Evolutionary conservation across 2,113 vertebrate genomes (phyloP).

Genomic region (Cyanistes caeruleus): DNA sequence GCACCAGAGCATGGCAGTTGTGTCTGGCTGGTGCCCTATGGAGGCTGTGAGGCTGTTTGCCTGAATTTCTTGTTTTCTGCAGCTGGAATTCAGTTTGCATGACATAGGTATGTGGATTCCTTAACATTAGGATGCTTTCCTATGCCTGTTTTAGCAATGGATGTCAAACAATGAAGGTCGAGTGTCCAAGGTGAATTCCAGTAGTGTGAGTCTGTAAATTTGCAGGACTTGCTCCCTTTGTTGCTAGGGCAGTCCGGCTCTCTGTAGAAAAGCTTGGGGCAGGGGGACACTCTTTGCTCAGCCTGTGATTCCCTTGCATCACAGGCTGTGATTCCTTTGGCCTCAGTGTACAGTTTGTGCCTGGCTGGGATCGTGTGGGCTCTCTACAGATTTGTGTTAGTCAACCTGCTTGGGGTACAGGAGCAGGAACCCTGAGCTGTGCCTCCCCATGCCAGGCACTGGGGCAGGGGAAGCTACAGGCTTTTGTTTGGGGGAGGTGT

Average conservation of each 20-base stretch:
- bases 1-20: not conserved
- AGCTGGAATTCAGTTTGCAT: not conserved
- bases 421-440: not conserved
- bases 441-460: not conserved
- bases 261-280: not conserved
- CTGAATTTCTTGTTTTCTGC: not conserved
- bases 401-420: not conserved
- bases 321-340: not conserved
- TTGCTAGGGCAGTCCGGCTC: not conserved
- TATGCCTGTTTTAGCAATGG: not conserved
- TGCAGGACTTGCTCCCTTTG: not conserved
- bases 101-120: not conserved
- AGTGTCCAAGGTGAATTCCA: not conserved
- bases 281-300: not conserved
- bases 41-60: rapidly evolving
- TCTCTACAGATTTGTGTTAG: not conserved
- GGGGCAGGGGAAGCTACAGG: not conserved
- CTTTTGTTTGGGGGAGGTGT: not conserved
- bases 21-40: not conserved
- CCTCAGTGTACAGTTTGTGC: not conserved
- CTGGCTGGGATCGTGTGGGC: not conserved
- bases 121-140: not conserved
- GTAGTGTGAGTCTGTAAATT: not conserved
- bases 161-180: not conserved
- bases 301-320: not conserved